Conservation (phyloP, 2,888 invertebrate species). For the Branchellion lobata region DNA sequence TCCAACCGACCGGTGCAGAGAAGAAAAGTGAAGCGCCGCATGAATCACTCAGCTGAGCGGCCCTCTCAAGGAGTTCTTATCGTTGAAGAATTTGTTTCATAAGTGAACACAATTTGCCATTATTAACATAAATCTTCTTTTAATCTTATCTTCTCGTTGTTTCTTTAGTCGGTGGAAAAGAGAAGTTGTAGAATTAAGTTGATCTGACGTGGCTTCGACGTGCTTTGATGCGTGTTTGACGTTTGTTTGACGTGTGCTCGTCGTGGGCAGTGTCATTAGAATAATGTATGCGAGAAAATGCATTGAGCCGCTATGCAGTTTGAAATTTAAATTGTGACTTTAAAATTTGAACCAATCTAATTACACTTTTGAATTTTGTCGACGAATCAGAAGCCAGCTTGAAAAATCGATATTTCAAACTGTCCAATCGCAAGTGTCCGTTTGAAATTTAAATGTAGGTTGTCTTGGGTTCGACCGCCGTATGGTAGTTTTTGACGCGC, state of each 20-base stretch:
- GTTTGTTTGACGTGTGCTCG: no score
- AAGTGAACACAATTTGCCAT: background rate
- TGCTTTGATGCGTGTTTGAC: no score
- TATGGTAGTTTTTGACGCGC: no score
- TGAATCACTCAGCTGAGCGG: no score
- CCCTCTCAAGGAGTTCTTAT: background rate
- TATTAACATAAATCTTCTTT: background rate
- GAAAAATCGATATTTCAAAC: slow-evolving; percentile 15
- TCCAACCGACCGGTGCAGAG: no score
- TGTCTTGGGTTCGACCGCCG: background rate
- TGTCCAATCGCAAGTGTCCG: slow-evolving; percentile 1
- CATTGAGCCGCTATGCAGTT: background rate
- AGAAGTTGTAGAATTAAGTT: background rate
- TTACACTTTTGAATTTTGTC: slow-evolving; percentile 1
- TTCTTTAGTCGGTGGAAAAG: background rate
- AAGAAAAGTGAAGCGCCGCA: no score
- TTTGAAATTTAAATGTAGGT: background rate
- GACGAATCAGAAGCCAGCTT: slow-evolving; percentile 10
- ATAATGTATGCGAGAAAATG: slow-evolving; percentile 1
- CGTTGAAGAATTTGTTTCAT: background rate
- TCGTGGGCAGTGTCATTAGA: background rate
- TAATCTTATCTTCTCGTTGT: background rate
- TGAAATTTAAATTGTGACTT: slow-evolving; percentile 17
- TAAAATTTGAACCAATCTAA: slow-evolving; percentile 15
- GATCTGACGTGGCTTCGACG: no score